Percentiles rank a stretch among this genome's conserved stretches.
Evolutionary conservation across 2,888 invertebrate genomes (phyloP).

Genomic region (Ichneumon xanthorius): DNA sequence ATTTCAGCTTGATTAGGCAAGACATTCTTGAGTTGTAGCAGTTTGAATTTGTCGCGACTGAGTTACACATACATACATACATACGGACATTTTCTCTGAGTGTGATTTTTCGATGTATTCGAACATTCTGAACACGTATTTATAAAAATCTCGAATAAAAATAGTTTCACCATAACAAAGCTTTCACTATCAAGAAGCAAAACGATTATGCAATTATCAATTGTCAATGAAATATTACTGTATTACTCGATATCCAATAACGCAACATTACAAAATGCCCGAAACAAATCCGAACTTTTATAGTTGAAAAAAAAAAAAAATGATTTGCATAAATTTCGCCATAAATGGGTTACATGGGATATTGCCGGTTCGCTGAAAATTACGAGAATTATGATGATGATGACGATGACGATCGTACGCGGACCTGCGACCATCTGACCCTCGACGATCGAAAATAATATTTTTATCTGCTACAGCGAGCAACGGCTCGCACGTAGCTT

Average conservation of each 20-base stretch:
- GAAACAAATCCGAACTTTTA: background rate
- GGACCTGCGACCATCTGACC: slow-evolving; percentile 60
- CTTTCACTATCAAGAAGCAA: too few relatives aligned
- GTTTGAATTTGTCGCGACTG: too few relatives aligned
- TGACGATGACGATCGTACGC: slow-evolving; percentile 45
- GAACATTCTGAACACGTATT: too few relatives aligned
- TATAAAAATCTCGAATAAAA: too few relatives aligned
- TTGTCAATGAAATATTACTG: background rate
- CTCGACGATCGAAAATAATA: slow-evolving; percentile 76
- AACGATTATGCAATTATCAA: too few relatives aligned
- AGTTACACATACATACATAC: too few relatives aligned
- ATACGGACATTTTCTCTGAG: too few relatives aligned
- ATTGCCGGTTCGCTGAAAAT: slow-evolving; percentile 12
- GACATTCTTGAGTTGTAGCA: too few relatives aligned
- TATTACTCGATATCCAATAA: background rate
- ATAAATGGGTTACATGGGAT: background rate
- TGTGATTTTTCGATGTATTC: too few relatives aligned
- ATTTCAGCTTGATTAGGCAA: too few relatives aligned
- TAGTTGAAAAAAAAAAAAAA: background rate
- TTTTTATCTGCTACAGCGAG: slow-evolving; percentile 73
- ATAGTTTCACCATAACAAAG: too few relatives aligned
- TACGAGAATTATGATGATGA: slow-evolving; percentile 35
- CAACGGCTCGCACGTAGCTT: slow-evolving; percentile 31
- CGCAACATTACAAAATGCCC: background rate
- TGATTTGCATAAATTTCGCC: background rate